Conservation (phyloP, 2,113 vertebrate species). For the Myxocyprinus asiaticus region DNA sequence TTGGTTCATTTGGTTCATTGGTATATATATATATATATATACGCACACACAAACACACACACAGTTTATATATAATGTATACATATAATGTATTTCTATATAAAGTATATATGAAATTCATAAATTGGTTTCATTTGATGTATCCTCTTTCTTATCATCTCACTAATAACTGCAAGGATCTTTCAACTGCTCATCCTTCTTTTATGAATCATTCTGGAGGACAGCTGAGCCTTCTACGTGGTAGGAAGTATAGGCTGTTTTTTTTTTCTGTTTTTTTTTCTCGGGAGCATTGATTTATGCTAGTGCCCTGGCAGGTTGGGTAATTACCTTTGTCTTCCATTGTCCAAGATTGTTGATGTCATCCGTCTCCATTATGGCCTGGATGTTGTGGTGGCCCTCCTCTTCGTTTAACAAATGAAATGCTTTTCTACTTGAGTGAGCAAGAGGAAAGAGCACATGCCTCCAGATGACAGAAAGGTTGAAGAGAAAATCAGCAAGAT, state of each 20-base stretch:
- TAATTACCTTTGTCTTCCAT: constrained; percentile 75
- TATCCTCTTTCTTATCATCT: neutral
- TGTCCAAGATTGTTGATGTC: constrained; percentile 65
- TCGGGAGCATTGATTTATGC: constrained; percentile 66
- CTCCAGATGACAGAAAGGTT: constrained; percentile 37
- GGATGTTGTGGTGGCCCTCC: constrained; percentile 69
- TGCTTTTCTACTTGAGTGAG: constrained; percentile 69
- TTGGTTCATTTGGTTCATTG: too few relatives aligned
- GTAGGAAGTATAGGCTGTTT: constrained; percentile 3
- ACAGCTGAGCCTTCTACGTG: constrained; percentile 45
- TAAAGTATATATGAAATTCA: too few relatives aligned
- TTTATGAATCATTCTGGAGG: constrained; percentile 24
- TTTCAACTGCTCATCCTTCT: neutral
- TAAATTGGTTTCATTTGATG: constrained; percentile 3
- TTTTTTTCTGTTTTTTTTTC: neutral
- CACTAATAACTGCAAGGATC: constrained; percentile 10
- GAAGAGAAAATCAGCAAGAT: constrained; percentile 3
- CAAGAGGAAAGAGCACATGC: constrained; percentile 55
- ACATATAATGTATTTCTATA: too few relatives aligned
- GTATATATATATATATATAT: too few relatives aligned
- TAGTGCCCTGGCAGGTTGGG: constrained; percentile 65
- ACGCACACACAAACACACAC: too few relatives aligned
- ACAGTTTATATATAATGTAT: too few relatives aligned
- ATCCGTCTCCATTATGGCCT: constrained; percentile 76
- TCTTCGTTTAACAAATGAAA: constrained; percentile 79